phyloP scores from a whole-genome alignment of 2,113 vertebrate species.

The Vimba vimba region DNA sequence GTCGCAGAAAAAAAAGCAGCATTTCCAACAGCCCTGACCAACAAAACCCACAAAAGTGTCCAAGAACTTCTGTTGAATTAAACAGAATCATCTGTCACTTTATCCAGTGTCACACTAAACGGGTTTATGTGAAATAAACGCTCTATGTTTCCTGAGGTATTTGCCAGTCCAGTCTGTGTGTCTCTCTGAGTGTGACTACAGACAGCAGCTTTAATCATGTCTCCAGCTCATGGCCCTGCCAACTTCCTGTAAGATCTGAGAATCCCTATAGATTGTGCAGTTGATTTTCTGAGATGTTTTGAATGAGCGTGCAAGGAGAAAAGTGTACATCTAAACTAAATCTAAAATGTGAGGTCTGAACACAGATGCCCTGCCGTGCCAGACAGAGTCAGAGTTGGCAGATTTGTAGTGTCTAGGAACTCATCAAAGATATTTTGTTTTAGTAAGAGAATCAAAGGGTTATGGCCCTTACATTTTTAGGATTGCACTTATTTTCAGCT shows the following conservation, averaged over 20 bases:
- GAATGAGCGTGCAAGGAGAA: conserved; percentile 30
- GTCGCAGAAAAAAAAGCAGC: conserved; percentile 44
- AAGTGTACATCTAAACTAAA: conserved; percentile 15
- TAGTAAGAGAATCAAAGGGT: background rate
- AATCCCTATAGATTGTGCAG: conserved; percentile 53
- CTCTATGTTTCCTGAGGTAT: conserved; percentile 66
- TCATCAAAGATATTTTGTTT: conserved; percentile 3
- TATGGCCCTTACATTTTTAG: background rate
- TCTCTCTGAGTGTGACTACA: conserved; percentile 59
- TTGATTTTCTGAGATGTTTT: conserved; percentile 56
- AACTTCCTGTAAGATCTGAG: conserved; percentile 58
- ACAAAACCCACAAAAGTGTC: conserved; percentile 51
- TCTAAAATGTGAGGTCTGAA: conserved; percentile 31
- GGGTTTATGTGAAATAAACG: conserved; percentile 74
- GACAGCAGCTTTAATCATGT: conserved; percentile 67
- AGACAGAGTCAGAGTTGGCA: background rate
- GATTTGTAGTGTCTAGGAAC: background rate
- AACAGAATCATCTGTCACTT: conserved; percentile 73
- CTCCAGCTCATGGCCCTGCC: conserved; percentile 61
- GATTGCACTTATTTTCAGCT: background rate
- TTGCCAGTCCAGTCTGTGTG: conserved; percentile 49
- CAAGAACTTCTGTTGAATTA: conserved; percentile 58
- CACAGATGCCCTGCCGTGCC: conserved; percentile 32
- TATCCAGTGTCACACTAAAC: conserved; percentile 68
- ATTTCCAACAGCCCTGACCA: conserved; percentile 66